phyloP scores from a whole-genome alignment of 1,140 invertebrate species.

The Cardiocondyla obscurior region DNA sequence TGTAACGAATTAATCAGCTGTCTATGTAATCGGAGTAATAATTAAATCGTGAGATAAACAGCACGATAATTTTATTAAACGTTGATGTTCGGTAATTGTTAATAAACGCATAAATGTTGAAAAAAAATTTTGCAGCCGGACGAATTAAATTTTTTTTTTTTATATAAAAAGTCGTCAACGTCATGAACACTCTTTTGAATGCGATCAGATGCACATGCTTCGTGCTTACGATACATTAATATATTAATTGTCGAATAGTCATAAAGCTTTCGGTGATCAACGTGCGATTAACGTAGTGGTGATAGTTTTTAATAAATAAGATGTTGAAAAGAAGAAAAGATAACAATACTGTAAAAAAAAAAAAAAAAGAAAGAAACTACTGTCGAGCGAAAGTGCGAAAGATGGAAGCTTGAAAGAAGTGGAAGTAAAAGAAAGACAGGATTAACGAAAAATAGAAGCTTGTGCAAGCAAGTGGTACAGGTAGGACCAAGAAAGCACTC shows the following conservation, averaged over 20 bases:
- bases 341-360: too few species aligned
- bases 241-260: background rate
- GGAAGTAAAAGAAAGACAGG: background rate
- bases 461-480: conserved; percentile 31
- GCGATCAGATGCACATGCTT: conserved; percentile 58
- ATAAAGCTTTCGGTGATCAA: conserved; percentile 54
- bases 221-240: conserved; percentile 60
- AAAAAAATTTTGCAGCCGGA: background rate
- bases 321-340: background rate
- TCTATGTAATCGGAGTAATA: background rate
- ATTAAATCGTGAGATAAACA: background rate
- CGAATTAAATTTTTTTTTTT: background rate
- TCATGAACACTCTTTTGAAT: conserved; percentile 38
- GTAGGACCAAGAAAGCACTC: conserved; percentile 68
- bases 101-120: background rate
- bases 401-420: background rate
- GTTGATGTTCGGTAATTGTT: background rate
- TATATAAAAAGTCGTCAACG: conserved; percentile 2
- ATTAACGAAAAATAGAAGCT: background rate
- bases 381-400: conserved; percentile 1
- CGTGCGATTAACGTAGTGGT: conserved; percentile 58
- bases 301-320: background rate
- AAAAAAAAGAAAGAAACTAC: background rate
- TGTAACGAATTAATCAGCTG: background rate
- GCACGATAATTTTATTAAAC: background rate